These are phyloP conservation scores for Aptenodytes patagonicus DNA, from an alignment of 2,113 vertebrate species.

Conservation along the genomic window DNA sequence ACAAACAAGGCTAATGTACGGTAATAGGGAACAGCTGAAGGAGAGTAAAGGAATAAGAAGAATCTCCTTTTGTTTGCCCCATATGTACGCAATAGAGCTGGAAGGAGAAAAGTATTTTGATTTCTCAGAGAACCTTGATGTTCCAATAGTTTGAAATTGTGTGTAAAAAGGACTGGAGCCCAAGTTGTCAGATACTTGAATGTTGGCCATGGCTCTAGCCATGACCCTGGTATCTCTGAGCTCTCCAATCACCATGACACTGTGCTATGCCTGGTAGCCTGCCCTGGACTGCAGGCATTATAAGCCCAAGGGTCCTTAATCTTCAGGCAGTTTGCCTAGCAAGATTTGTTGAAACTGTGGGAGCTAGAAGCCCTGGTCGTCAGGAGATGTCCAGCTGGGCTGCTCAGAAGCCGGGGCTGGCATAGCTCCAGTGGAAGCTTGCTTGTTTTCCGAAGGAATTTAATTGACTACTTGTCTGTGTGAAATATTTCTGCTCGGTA, in stretches of 20 bases:
- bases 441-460: constrained; percentile 37
- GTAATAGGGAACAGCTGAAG: constrained; percentile 29
- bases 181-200: not conserved
- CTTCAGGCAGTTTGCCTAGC: not conserved
- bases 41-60: not conserved
- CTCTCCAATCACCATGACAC: not conserved
- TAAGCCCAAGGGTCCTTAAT: not conserved
- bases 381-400: constrained; percentile 23
- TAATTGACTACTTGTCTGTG: constrained; percentile 10
- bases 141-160: constrained; percentile 13
- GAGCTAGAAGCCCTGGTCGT: not conserved
- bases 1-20: not conserved
- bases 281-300: not conserved
- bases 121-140: not conserved
- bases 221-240: not conserved
- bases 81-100: constrained; percentile 13
- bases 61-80: constrained; percentile 32
- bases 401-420: constrained; percentile 10
- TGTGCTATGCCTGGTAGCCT: not conserved
- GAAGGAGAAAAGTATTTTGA: constrained; percentile 15
- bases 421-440: not conserved
- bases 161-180: not conserved
- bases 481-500: constrained; percentile 31
- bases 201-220: not conserved
- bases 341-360: not conserved